Evolutionary conservation across 2,797 vertebrate species (phyloP).

Genomic region (Pseudochirops cupreus): DNA sequence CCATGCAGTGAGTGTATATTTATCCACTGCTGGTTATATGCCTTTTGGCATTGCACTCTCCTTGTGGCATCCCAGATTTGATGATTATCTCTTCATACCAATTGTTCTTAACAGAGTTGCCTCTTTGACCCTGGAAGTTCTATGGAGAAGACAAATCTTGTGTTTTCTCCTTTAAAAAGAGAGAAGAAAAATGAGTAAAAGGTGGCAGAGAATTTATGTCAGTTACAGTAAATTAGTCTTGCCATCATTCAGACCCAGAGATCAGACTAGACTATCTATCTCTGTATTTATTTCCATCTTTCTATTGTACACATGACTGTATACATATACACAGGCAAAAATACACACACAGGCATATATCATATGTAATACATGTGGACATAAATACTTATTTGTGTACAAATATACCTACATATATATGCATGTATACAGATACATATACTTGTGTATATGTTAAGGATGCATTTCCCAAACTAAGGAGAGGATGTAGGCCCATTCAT

Average conservation of each 20-base stretch:
- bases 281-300: conserved; percentile 23
- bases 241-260: neutral
- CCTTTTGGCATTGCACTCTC: neutral
- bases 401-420: no score
- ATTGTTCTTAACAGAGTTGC: no score
- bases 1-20: neutral
- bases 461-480: neutral
- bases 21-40: neutral
- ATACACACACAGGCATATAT: neutral
- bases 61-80: no score
- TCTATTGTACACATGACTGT: neutral
- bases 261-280: neutral
- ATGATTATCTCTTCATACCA: no score
- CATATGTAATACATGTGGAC: neutral
- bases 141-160: conserved; percentile 13
- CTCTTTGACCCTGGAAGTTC: neutral
- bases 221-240: neutral
- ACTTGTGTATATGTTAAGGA: neutral
- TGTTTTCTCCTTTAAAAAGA: neutral
- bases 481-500: neutral
- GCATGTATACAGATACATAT: no score
- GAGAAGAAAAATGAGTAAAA: neutral
- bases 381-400: neutral
- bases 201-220: neutral
- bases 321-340: neutral